These are phyloP conservation scores for Periplaneta americana DNA, from an alignment of 1,140 invertebrate species.

Conservation along the genomic window DNA sequence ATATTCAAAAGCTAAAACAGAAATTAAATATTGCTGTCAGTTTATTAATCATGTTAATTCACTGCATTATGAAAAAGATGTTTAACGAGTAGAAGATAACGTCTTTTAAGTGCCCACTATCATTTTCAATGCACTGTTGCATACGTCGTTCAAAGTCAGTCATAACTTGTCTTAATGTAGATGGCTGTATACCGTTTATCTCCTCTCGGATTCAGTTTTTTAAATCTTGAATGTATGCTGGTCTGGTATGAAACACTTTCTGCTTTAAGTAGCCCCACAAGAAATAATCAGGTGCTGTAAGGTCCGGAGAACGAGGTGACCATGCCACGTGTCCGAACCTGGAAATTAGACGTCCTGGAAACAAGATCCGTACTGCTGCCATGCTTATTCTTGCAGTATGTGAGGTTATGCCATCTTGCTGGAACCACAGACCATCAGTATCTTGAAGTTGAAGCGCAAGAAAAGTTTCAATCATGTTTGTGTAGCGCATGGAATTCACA, in stretches of 20 bases:
- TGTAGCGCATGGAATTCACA: no score
- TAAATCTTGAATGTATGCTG: not conserved
- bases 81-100: no score
- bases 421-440: no score
- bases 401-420: no score
- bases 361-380: not conserved
- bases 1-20: no score
- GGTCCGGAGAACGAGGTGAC: conserved; percentile 24
- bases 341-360: not conserved
- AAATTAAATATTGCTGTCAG: no score
- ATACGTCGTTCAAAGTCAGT: not conserved
- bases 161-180: not conserved
- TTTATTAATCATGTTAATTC: no score
- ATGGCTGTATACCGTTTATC: not conserved
- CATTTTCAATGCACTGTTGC: not conserved
- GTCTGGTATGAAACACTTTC: not conserved
- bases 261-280: conserved; percentile 24
- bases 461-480: no score
- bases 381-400: no score
- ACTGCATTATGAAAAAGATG: no score
- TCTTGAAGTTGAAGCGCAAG: no score
- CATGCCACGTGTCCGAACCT: conserved; percentile 13
- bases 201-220: not conserved
- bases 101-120: no score
- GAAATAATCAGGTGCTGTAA: conserved; percentile 26